Base-by-base conservation (phyloP, 2,888 invertebrate genomes). In the Nomada goodeniana region DNA sequence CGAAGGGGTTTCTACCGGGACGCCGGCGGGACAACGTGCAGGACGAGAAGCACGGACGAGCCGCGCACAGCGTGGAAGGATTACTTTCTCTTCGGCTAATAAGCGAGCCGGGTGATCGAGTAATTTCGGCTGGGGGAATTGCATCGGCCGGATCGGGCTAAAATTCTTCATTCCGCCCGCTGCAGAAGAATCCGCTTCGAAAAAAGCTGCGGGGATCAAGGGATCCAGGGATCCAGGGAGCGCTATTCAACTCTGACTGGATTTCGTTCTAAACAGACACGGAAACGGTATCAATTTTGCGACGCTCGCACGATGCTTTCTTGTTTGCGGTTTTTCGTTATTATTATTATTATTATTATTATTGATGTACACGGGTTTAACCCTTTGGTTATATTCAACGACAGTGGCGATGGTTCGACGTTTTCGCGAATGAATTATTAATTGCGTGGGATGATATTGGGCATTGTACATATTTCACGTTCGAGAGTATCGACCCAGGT, bases 91-190 rank as follows among this genome's bases (percentile, higher is more conserved):
- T 50, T 65, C 50, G 59, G 72, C 76, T 84, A 84, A 84, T 83
- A 84, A 82, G 72, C 78, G 57, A 65, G 36, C 47, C 53, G 63
- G 67, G 69, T 79, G 80, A 84, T 83, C 83, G 84, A 77, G 84
- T 68, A 80, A 84, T 80, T 83, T 76, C 69, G 80, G 68, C 68
- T 52, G 65, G 26, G 55, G 57, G 73, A 71, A 78, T 76, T 78
- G 75, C 75, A 72, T 78, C 75, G 82, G 63, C 50, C 59, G 64
- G 75, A 60, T 44, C 70, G 53, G 69, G 47, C 72, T 44, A 76
- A 76, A 82, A 82, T 82, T 80, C n/a, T 82, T 69, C 68, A 57
- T 69, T 57, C 55, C 18, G 23, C 5, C 36, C 15, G n/a, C 2
- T 18, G 44, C 23, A 3, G 68, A n/a, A 57, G 55, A 69, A 69